phyloP scores from a whole-genome alignment of 92 coral and sea anemone species.

The Nematostella vectensis region DNA sequence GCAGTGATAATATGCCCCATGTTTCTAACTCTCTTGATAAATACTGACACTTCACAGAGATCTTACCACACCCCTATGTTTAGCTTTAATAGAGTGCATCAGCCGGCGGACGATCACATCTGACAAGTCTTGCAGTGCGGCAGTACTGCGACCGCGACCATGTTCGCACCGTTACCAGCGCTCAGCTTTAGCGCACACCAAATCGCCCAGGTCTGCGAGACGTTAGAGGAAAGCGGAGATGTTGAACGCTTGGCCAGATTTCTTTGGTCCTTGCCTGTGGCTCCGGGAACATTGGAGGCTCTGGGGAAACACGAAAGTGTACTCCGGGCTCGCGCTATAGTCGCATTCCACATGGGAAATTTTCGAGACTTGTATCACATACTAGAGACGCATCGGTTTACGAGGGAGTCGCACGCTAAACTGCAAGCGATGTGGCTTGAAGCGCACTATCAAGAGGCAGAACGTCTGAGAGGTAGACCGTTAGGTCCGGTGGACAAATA shows the following conservation, averaged over 20 bases:
- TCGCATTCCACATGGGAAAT: constrained; percentile 97
- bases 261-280: constrained; percentile 98
- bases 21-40: constrained; percentile 96
- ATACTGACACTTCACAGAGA: constrained; percentile 95
- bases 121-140: too few relatives aligned
- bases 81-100: constrained; percentile 81
- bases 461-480: constrained; percentile 95
- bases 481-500: constrained; percentile 98
- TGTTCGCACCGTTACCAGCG: constrained; percentile 96
- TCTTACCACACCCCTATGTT: constrained; percentile 88
- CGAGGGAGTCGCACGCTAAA: constrained; percentile 92
- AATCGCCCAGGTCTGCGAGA: constrained; percentile 98
- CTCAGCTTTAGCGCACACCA: constrained; percentile 94
- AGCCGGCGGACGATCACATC: constrained; percentile 33
- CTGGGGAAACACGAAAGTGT: constrained; percentile 97
- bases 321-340: constrained; percentile 96
- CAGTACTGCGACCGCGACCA: constrained; percentile 49
- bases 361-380: constrained; percentile 97
- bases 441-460: constrained; percentile 98
- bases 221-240: constrained; percentile 98
- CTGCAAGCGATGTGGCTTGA: constrained; percentile 99
- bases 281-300: constrained; percentile 98
- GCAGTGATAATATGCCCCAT: constrained; percentile 87
- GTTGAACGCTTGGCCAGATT: constrained; percentile 97
- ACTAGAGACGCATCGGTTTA: constrained; percentile 92